Percentiles rank a stretch among this genome's conserved stretches.
Evolutionary conservation across 2,797 vertebrate genomes (phyloP).

Genomic region (Pachyuromys duprasi): DNA sequence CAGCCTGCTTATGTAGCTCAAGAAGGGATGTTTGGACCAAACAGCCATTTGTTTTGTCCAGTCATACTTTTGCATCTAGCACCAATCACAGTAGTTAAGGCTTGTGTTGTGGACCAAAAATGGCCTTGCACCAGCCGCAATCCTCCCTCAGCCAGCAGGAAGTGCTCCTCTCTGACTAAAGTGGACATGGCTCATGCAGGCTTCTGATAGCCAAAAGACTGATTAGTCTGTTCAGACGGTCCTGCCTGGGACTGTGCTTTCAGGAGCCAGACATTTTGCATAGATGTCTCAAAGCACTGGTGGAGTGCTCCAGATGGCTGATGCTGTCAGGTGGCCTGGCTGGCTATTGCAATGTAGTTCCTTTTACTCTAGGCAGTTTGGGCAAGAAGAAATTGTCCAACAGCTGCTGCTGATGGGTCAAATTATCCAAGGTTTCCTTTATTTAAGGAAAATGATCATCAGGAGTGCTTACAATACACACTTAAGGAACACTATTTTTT

Average conservation of each 20-base stretch:
- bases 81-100: neutral
- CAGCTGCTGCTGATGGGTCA: neutral
- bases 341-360: neutral
- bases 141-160: neutral
- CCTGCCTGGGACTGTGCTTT: neutral
- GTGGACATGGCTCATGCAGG: neutral
- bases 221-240: neutral
- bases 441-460: neutral
- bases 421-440: neutral
- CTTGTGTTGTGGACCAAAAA: neutral
- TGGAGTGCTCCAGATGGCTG: neutral
- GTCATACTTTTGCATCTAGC: neutral
- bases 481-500: neutral
- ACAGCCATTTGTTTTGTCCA: neutral
- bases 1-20: neutral
- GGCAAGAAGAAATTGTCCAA: neutral
- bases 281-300: neutral
- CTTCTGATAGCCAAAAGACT: neutral
- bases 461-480: neutral
- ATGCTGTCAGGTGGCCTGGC: neutral
- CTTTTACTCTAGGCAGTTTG: neutral
- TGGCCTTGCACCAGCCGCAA: neutral
- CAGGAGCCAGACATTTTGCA: neutral
- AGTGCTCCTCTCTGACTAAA: neutral
- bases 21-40: neutral